These are phyloP conservation scores for Seison nebaliae DNA, from an alignment of 1,140 invertebrate genomes.

Conservation along the genomic window DNA sequence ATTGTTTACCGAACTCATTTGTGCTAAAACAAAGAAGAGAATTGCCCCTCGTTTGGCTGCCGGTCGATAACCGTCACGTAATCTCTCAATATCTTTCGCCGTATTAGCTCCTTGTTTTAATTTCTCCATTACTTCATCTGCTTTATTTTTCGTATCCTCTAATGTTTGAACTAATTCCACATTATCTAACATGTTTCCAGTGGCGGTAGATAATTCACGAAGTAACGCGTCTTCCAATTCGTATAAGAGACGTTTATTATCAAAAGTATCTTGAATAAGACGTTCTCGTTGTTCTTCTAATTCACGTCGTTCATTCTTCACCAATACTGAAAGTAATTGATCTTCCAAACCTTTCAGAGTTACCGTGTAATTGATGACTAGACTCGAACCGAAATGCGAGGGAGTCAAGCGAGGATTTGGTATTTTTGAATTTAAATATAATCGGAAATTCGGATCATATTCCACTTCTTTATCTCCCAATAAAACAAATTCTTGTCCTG, in stretches of 20 bases:
- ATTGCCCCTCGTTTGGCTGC: slow-evolving; percentile 54
- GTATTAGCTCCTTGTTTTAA: slow-evolving; percentile 39
- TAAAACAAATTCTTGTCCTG: slow-evolving; percentile 40
- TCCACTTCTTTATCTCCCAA: slow-evolving; percentile 30
- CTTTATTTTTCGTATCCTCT: slow-evolving; percentile 60
- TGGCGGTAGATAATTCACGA: slow-evolving; percentile 46
- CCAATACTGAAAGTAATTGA: slow-evolving; percentile 56
- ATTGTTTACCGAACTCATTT: slow-evolving; percentile 51
- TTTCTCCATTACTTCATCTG: slow-evolving; percentile 33
- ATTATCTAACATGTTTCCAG: slow-evolving; percentile 68
- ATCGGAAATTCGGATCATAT: slow-evolving; percentile 51
- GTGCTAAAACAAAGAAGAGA: slow-evolving; percentile 56
- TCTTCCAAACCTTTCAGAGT: slow-evolving; percentile 56
- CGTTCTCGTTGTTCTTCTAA: slow-evolving; percentile 34
- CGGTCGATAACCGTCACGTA: slow-evolving; percentile 49
- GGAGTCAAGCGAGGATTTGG: slow-evolving; percentile 56
- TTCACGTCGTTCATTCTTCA: slow-evolving; percentile 41
- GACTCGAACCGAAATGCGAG: slow-evolving; percentile 49
- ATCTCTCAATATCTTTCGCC: slow-evolving; percentile 44
- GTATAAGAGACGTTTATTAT: slow-evolving; percentile 51
- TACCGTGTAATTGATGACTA: slow-evolving; percentile 66
- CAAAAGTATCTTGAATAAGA: slow-evolving; percentile 52
- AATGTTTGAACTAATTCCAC: slow-evolving; percentile 50
- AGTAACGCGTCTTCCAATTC: slow-evolving; percentile 53
- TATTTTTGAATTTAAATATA: slow-evolving; percentile 61